These are phyloP conservation scores for Zonotrichia leucophrys DNA, from an alignment of 2,113 vertebrate species.

Conservation along the genomic window DNA sequence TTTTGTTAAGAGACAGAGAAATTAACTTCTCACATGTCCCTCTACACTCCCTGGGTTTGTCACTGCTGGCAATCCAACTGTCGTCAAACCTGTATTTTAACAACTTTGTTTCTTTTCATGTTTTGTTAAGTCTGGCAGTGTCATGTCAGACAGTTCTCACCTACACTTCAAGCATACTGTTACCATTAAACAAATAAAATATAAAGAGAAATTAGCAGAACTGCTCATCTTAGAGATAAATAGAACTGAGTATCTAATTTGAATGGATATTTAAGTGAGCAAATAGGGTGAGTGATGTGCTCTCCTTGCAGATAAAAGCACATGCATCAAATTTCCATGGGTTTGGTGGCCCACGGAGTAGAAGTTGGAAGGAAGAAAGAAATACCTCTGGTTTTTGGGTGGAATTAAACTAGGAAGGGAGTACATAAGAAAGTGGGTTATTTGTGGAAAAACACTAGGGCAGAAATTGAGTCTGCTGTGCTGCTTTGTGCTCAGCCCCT, in stretches of 20 bases:
- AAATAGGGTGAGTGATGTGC: background rate
- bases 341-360: accelerated
- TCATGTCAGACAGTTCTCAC: background rate
- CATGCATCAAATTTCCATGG: background rate
- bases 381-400: background rate
- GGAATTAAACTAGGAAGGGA: background rate
- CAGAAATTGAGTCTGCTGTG: background rate
- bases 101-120: background rate
- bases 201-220: background rate
- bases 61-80: background rate
- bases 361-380: background rate
- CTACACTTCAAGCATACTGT: background rate
- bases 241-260: background rate
- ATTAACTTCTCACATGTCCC: background rate
- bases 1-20: background rate
- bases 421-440: background rate
- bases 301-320: background rate
- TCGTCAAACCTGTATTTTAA: background rate
- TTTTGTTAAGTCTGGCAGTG: background rate
- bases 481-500: constrained; percentile 55
- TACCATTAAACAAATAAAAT: background rate
- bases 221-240: background rate
- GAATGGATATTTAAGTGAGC: background rate
- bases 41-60: background rate
- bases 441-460: constrained; percentile 8